A percentile compares a stretch with the other conserved stretches of the same genome.
phyloP scores from a whole-genome alignment of 2,888 invertebrate genomes.

The Steinernema hermaphroditum region DNA sequence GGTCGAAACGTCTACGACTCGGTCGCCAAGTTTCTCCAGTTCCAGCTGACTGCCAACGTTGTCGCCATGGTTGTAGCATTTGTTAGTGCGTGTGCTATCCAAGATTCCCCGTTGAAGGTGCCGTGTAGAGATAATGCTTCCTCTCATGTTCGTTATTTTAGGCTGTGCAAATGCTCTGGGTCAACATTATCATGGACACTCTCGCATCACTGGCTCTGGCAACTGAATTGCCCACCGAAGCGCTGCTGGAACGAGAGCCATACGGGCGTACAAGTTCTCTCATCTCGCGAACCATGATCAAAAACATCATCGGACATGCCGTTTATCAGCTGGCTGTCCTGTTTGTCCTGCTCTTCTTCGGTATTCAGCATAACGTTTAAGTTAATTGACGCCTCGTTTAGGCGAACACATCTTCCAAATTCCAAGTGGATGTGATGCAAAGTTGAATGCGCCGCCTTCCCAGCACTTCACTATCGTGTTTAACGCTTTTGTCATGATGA shows the following conservation, averaged over 20 bases:
- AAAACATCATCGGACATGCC: constrained; percentile 81
- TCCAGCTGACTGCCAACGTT: constrained; percentile 70
- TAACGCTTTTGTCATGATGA: constrained; percentile 99
- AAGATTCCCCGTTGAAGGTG: constrained; percentile 67
- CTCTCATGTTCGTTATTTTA: neutral
- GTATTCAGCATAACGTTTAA: constrained; percentile 69
- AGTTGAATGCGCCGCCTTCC: constrained; percentile 80
- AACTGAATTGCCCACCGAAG: constrained; percentile 70
- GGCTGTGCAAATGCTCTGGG: constrained; percentile 69
- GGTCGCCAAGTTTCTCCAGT: constrained; percentile 71
- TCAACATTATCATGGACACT: constrained; percentile 72
- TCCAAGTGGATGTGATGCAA: constrained; percentile 81
- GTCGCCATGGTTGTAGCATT: constrained; percentile 71
- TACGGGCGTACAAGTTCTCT: constrained; percentile 71
- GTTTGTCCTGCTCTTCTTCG: constrained; percentile 88
- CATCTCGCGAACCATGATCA: constrained; percentile 70
- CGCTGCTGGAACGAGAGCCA: constrained; percentile 70
- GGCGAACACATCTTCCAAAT: constrained; percentile 78
- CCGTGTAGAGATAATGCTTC: constrained; percentile 30
- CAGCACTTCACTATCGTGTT: constrained; percentile 99
- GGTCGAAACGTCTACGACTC: constrained; percentile 71
- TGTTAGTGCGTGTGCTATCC: constrained; percentile 70
- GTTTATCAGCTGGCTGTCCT: constrained; percentile 92
- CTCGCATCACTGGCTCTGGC: constrained; percentile 71
- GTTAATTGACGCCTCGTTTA: too few species aligned